phyloP scores from a whole-genome alignment of 2,888 invertebrate genomes.

The Netelia inedita region DNA sequence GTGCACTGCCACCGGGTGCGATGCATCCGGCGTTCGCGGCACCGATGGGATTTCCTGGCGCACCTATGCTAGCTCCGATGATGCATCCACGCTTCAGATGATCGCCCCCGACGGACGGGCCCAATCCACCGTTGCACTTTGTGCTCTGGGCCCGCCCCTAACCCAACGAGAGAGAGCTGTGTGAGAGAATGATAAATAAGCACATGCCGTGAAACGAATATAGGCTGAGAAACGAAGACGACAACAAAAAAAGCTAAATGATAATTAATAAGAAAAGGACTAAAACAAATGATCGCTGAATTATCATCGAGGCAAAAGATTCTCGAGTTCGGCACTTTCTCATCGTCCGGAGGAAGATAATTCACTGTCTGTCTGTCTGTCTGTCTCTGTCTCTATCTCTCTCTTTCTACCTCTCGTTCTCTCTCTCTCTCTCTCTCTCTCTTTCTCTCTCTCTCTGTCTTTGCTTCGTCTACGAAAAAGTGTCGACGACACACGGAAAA shows the following conservation, averaged over 20 bases:
- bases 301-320: neutral
- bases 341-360: neutral
- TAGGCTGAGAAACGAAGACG: conserved; percentile 24
- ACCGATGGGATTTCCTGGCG: conserved; percentile 86
- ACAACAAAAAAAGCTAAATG: neutral
- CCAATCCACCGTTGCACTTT: conserved; percentile 86
- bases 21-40: conserved; percentile 86
- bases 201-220: conserved; percentile 17
- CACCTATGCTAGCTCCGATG: conserved; percentile 87
- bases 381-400: too few relatives aligned
- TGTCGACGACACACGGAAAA: conserved; percentile 9
- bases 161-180: conserved; percentile 63
- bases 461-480: neutral
- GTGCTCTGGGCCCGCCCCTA: conserved; percentile 87
- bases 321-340: neutral
- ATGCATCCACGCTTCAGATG: conserved; percentile 96
- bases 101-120: conserved; percentile 88
- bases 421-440: neutral
- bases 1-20: conserved; percentile 85
- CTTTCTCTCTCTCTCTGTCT: neutral
- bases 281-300: neutral
- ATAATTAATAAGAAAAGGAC: conserved; percentile 12
- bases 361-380: neutral
- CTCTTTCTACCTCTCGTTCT: neutral
- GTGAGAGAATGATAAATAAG: conserved; percentile 43